Evolutionary conservation across 2,888 invertebrate species (phyloP).

Genomic region (Agonum fuliginosum): DNA sequence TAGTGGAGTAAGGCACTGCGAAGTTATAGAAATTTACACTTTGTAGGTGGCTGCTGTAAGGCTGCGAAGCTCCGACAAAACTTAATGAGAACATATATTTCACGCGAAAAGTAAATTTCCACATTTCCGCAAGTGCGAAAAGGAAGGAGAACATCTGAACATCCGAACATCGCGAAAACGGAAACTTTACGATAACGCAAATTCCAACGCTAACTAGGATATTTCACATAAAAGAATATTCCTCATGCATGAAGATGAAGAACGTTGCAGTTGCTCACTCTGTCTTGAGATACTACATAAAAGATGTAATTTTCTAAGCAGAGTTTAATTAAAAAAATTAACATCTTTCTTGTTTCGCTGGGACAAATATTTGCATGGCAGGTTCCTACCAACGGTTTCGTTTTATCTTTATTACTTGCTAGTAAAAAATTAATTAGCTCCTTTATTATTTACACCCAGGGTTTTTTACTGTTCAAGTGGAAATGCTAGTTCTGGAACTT

Average conservation of each 20-base stretch:
- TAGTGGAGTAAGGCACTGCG: constrained; percentile 25
- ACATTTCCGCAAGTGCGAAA: constrained; percentile 48
- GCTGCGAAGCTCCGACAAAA: constrained; percentile 51
- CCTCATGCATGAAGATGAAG: constrained; percentile 48
- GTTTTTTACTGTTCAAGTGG: constrained; percentile 27
- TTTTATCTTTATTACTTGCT: constrained; percentile 37
- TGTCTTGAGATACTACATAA: constrained; percentile 33
- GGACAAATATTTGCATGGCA: constrained; percentile 38
- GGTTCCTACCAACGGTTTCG: neutral
- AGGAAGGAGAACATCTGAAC: constrained; percentile 32
- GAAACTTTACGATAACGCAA: constrained; percentile 54
- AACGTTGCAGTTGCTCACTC: too few relatives aligned
- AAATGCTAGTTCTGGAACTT: constrained; percentile 9
- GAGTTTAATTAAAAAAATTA: constrained; percentile 52
- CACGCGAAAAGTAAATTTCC: constrained; percentile 49
- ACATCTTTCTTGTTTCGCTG: constrained; percentile 45
- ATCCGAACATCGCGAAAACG: constrained; percentile 34
- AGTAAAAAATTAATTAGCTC: constrained; percentile 50
- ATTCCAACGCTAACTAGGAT: constrained; percentile 57
- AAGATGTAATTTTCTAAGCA: constrained; percentile 54
- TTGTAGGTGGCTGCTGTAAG: constrained; percentile 49
- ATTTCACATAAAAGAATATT: constrained; percentile 54
- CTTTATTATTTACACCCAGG: constrained; percentile 46
- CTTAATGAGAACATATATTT: constrained; percentile 57
- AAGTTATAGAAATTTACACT: constrained; percentile 51